Conservation (phyloP, 2,888 invertebrate genomes). For the Tiliacea citrago region DNA sequence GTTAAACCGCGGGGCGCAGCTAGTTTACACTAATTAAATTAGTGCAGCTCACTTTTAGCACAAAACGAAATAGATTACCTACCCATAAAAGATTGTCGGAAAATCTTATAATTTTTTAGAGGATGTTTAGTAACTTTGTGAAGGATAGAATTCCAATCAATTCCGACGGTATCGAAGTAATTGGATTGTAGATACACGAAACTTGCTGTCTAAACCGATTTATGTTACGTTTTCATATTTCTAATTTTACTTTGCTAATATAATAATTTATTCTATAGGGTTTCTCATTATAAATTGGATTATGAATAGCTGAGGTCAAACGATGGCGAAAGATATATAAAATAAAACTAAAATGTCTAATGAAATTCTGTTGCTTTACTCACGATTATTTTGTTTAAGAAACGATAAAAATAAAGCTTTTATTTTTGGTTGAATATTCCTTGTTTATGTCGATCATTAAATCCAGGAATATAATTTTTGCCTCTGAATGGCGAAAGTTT, state of each 20-base stretch:
- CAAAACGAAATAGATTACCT: slow-evolving; percentile 16
- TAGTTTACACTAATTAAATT: no score
- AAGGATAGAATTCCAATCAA: slow-evolving; percentile 59
- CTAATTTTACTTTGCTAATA: slow-evolving; percentile 37
- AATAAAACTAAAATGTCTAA: slow-evolving; percentile 11
- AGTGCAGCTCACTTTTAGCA: background rate
- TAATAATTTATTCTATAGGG: slow-evolving; percentile 39
- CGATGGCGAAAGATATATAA: slow-evolving; percentile 4
- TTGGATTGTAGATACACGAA: slow-evolving; percentile 59
- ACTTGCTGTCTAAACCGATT: slow-evolving; percentile 46
- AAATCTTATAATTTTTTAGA: slow-evolving; percentile 37
- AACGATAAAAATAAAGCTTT: slow-evolving; percentile 26
- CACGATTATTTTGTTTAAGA: slow-evolving; percentile 12
- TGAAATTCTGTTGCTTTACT: slow-evolving; percentile 17
- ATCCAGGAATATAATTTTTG: slow-evolving; percentile 56
- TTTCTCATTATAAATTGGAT: slow-evolving; percentile 56
- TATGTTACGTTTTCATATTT: slow-evolving; percentile 43
- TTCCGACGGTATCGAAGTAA: slow-evolving; percentile 58
- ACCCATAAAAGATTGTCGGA: slow-evolving; percentile 7
- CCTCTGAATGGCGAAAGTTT: slow-evolving; percentile 69
- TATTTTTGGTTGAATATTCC: slow-evolving; percentile 27
- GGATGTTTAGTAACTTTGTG: slow-evolving; percentile 52
- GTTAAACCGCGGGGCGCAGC: no score
- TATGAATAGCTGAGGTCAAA: slow-evolving; percentile 44
- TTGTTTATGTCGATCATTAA: slow-evolving; percentile 44